These are phyloP conservation scores for Colletes collaris DNA, from an alignment of 2,888 invertebrate species.

Conservation along the genomic window DNA sequence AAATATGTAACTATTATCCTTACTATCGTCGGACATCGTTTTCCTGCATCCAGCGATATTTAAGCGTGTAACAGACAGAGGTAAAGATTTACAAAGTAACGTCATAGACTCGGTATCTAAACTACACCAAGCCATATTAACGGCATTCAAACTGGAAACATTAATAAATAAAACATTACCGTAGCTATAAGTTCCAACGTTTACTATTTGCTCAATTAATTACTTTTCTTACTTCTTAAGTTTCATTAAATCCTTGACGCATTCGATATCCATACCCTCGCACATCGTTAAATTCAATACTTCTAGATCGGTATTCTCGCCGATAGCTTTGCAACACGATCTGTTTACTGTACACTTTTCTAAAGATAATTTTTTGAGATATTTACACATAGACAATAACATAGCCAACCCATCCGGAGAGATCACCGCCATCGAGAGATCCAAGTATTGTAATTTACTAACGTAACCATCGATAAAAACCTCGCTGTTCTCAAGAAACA, in stretches of 20 bases:
- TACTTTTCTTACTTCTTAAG: slow-evolving; percentile 82
- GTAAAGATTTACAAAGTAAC: slow-evolving; percentile 86
- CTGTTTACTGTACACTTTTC: slow-evolving; percentile 90
- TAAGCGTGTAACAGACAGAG: slow-evolving; percentile 88
- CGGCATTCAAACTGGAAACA: slow-evolving; percentile 85
- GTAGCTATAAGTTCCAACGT: background rate
- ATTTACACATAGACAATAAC: slow-evolving; percentile 87
- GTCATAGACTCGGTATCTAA: slow-evolving; percentile 86
- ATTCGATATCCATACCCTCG: slow-evolving; percentile 87
- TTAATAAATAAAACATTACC: background rate
- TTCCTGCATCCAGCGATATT: slow-evolving; percentile 93
- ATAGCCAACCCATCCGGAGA: slow-evolving; percentile 85
- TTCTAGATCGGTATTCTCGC: slow-evolving; percentile 88
- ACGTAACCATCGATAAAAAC: slow-evolving; percentile 81
- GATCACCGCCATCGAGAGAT: slow-evolving; percentile 92
- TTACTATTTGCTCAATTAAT: background rate
- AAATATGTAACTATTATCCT: slow-evolving; percentile 77
- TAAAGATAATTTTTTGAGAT: slow-evolving; percentile 92
- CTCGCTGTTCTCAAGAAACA: slow-evolving; percentile 82
- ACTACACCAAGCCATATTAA: slow-evolving; percentile 93
- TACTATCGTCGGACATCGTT: slow-evolving; percentile 90
- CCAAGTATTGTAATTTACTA: slow-evolving; percentile 91
- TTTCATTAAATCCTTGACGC: slow-evolving; percentile 86
- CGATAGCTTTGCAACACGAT: slow-evolving; percentile 87
- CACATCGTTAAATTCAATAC: slow-evolving; percentile 94